A percentile compares a stretch with the other conserved stretches of the same genome.
Evolutionary conservation across 64 coral and sea anemone species (phyloP).

Genomic region (Stichodactyla helianthus): DNA sequence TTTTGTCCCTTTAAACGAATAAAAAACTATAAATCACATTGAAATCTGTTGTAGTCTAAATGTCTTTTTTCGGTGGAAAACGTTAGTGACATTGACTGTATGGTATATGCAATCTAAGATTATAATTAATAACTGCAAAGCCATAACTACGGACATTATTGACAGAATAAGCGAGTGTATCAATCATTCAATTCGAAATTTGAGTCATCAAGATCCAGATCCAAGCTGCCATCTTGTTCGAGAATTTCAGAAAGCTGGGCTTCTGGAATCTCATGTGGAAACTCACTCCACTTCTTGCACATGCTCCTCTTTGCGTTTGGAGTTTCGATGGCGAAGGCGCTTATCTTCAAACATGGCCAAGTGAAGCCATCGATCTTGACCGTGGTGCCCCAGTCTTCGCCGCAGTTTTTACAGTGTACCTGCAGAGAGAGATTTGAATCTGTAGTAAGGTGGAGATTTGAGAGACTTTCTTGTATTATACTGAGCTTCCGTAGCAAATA

Average conservation of each 20-base stretch:
- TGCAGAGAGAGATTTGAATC: not conserved
- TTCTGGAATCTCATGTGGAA: constrained; percentile 10
- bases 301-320: not conserved
- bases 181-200: not conserved
- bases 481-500: no score
- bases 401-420: constrained; percentile 35
- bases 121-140: no score
- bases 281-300: constrained; percentile 36
- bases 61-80: no score
- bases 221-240: constrained; percentile 7
- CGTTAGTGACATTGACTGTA: no score
- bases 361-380: constrained; percentile 11
- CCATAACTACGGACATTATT: no score
- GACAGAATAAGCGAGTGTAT: no score
- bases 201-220: not conserved
- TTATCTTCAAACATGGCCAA: constrained; percentile 43
- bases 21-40: no score
- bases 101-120: no score
- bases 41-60: no score
- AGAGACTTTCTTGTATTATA: no score
- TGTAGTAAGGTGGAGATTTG: not conserved
- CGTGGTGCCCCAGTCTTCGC: constrained; percentile 42
- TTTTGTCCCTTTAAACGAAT: no score
- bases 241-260: constrained; percentile 27
- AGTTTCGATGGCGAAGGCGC: constrained; percentile 27